phyloP scores from a whole-genome alignment of 2,113 vertebrate species.

The Notiomystis cincta region DNA sequence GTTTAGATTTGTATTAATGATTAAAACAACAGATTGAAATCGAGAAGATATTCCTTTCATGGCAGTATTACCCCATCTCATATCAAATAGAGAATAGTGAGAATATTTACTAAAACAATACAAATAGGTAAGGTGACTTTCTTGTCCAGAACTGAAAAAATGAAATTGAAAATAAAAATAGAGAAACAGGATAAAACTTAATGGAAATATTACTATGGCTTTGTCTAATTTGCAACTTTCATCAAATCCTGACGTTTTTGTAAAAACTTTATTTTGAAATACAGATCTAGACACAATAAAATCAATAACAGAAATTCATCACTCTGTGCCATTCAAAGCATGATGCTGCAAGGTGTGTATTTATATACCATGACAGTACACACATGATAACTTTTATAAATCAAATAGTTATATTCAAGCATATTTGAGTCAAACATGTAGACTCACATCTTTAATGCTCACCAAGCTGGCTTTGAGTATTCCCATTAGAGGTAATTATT shows the following conservation, averaged over 20 bases:
- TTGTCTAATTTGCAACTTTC: not conserved
- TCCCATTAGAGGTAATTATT: constrained; percentile 38
- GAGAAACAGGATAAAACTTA: not conserved
- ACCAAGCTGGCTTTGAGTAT: constrained; percentile 20
- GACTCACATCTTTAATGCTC: constrained; percentile 6
- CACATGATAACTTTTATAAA: constrained; percentile 42
- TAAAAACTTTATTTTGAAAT: not conserved
- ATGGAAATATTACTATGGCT: not conserved
- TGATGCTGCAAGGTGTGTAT: not conserved
- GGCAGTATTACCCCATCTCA: not conserved
- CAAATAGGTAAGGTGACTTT: not conserved
- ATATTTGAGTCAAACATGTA: not conserved
- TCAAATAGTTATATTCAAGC: not conserved
- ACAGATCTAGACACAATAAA: not conserved
- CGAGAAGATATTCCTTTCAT: not conserved
- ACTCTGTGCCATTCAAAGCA: not conserved
- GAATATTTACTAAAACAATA: not conserved
- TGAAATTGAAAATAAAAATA: not conserved
- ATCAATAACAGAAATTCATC: not conserved
- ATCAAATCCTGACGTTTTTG: not conserved
- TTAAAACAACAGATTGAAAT: not conserved
- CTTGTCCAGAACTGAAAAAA: not conserved
- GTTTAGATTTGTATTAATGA: not conserved
- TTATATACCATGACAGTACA: not conserved
- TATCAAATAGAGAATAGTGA: not conserved